These are phyloP conservation scores for Trichacis sp. DNA, from an alignment of 2,888 invertebrate species.

Conservation along the genomic window DNA sequence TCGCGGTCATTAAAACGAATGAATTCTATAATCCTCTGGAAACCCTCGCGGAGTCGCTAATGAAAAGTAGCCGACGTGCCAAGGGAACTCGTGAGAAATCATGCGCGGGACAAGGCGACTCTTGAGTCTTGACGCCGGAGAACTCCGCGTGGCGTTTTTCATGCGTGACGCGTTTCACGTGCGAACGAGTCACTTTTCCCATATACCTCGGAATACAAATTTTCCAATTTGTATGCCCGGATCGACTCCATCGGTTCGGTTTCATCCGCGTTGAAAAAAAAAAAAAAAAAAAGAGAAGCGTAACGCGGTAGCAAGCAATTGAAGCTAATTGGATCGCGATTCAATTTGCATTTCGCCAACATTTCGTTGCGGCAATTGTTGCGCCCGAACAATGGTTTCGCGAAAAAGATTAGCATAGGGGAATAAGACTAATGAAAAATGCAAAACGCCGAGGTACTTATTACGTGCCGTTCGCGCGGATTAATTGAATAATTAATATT, in stretches of 20 bases:
- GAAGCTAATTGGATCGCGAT: not conserved
- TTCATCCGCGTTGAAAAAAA: too few relatives aligned
- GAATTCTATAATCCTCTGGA: not conserved
- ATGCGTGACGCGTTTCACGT: not conserved
- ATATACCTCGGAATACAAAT: not conserved
- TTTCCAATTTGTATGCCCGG: not conserved
- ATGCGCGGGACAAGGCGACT: not conserved
- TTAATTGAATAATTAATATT: not conserved
- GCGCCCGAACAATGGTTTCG: too few relatives aligned
- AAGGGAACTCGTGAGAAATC: constrained; percentile 1
- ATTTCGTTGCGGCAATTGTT: too few relatives aligned
- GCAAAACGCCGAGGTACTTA: not conserved
- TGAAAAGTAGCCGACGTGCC: not conserved
- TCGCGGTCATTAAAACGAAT: too few relatives aligned
- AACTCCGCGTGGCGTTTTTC: not conserved
- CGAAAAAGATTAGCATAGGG: too few relatives aligned
- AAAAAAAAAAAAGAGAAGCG: too few relatives aligned
- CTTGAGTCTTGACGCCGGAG: too few relatives aligned
- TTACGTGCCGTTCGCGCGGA: not conserved
- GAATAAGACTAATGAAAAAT: too few relatives aligned
- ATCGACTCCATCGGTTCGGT: too few relatives aligned
- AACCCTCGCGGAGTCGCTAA: not conserved
- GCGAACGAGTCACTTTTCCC: not conserved
- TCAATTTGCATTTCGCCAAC: too few relatives aligned
- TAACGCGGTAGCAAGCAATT: not conserved